phyloP scores from a whole-genome alignment of 2,888 invertebrate species.

The Cosmorhoe ocellata region DNA sequence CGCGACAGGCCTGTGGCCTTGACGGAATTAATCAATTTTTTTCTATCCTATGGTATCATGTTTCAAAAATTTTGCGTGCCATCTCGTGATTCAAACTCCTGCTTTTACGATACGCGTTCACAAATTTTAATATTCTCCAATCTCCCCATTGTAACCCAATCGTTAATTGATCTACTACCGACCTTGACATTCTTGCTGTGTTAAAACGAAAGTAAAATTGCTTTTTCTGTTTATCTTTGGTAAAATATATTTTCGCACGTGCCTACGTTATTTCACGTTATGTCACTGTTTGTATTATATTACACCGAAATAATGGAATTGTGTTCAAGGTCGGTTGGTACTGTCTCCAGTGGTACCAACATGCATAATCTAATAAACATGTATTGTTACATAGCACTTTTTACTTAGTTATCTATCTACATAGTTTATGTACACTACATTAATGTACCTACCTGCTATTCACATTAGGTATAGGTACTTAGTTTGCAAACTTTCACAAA shows the following conservation, averaged over 20 bases:
- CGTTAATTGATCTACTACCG: too few species aligned
- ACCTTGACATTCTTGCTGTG: slow-evolving; percentile 16
- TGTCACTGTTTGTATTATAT: slow-evolving; percentile 21
- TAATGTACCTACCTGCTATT: too few species aligned
- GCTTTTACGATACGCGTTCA: too few species aligned
- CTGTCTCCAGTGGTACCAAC: slow-evolving; percentile 17
- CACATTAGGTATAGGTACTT: too few species aligned
- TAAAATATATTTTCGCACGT: slow-evolving; percentile 3
- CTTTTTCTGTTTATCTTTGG: background rate
- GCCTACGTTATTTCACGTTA: too few species aligned
- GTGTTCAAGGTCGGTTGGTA: slow-evolving; percentile 22
- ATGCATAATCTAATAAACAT: slow-evolving; percentile 25
- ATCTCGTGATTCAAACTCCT: too few species aligned
- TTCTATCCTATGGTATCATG: slow-evolving; percentile 26
- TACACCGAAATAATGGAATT: slow-evolving; percentile 12
- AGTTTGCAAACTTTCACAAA: too few species aligned
- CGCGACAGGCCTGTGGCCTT: slow-evolving; percentile 52
- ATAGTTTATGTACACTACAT: too few species aligned
- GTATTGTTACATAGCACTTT: slow-evolving; percentile 3
- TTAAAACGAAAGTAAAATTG: slow-evolving; percentile 5
- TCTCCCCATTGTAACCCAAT: too few species aligned
- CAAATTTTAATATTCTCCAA: too few species aligned
- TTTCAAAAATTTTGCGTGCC: slow-evolving; percentile 25
- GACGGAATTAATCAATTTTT: slow-evolving; percentile 39
- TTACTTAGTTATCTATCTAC: too few species aligned